Evolutionary conservation across 2,888 invertebrate genomes (phyloP).

Genomic region (Eustalomyia histrio): DNA sequence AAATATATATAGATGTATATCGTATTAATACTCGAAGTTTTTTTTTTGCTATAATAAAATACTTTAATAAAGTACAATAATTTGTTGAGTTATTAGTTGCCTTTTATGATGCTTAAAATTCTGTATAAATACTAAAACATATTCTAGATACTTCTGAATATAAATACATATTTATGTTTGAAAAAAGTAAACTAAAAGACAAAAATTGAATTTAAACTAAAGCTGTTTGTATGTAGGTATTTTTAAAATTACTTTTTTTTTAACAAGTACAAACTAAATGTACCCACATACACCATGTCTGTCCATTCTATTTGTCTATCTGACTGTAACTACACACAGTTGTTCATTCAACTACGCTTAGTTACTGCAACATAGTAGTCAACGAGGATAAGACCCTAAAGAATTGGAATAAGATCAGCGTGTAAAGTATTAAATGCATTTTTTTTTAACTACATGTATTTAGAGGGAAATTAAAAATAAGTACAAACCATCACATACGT

Average conservation of each 20-base stretch:
- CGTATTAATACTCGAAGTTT: no score
- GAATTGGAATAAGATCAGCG: constrained; percentile 37
- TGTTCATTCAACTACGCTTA: constrained; percentile 17
- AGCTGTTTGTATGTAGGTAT: constrained; percentile 15
- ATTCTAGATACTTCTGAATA: no score
- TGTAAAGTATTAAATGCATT: constrained; percentile 13
- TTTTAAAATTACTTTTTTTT: constrained; percentile 17
- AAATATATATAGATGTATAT: no score
- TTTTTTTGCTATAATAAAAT: no score
- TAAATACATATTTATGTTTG: neutral
- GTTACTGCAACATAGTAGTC: neutral
- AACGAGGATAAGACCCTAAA: constrained; percentile 46
- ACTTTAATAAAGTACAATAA: no score
- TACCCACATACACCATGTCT: constrained; percentile 22
- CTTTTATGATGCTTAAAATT: no score
- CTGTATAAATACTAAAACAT: no score
- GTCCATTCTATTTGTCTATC: constrained; percentile 1
- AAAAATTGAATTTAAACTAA: constrained; percentile 55
- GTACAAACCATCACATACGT: constrained; percentile 18
- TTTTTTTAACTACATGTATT: neutral
- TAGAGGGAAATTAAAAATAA: constrained; percentile 3
- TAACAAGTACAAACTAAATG: constrained; percentile 35
- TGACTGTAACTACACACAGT: neutral
- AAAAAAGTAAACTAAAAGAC: constrained; percentile 26
- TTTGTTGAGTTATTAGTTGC: no score